These are phyloP conservation scores for Rhingia campestris DNA, from an alignment of 2,888 invertebrate species.

Conservation along the genomic window DNA sequence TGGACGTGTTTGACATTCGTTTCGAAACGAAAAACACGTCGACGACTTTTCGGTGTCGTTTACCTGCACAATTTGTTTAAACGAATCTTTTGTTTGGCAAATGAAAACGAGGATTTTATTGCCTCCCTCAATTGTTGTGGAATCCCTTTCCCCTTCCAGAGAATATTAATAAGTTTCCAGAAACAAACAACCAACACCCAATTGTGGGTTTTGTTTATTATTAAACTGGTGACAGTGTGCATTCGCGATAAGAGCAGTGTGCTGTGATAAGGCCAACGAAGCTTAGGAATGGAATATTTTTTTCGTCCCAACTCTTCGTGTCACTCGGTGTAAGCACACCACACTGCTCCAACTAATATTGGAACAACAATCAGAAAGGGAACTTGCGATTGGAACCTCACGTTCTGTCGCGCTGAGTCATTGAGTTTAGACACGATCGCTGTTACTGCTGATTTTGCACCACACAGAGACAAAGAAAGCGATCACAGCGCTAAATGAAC, in stretches of 20 bases:
- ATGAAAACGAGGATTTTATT: too few species aligned
- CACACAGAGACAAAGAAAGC: constrained; percentile 15
- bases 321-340: background rate
- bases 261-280: constrained; percentile 5
- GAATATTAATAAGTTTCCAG: background rate
- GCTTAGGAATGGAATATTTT: constrained; percentile 22
- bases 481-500: constrained; percentile 6
- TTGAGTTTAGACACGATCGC: constrained; percentile 37
- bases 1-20: too few species aligned
- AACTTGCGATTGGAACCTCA: background rate
- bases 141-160: background rate
- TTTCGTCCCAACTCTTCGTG: constrained; percentile 2
- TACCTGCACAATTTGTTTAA: too few species aligned
- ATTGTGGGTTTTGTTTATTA: background rate
- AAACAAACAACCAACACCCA: background rate
- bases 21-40: too few species aligned
- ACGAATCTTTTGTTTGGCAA: too few species aligned
- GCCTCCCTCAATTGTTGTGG: too few species aligned
- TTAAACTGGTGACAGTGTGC: background rate
- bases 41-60: too few species aligned
- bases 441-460: constrained; percentile 18
- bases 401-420: constrained; percentile 41
- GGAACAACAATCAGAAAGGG: background rate
- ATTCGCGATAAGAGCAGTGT: background rate
- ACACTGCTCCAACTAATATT: constrained; percentile 5